Conservation (phyloP, 1,140 invertebrate genomes). For the Globodera rostochiensis region DNA sequence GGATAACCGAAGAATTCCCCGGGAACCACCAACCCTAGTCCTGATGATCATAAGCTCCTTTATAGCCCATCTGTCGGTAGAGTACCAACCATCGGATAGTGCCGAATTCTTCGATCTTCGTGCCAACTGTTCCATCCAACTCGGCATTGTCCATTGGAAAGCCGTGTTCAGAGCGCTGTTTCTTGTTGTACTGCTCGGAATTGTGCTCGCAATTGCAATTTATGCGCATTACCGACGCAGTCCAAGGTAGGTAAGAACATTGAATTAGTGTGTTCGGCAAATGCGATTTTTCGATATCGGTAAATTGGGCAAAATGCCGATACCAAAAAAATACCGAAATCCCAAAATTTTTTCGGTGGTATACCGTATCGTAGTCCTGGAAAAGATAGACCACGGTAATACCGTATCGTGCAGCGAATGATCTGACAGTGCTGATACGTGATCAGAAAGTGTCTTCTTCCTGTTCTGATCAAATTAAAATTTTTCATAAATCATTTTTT, state of each 20-base stretch:
- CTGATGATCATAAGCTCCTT: background rate
- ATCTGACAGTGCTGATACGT: background rate
- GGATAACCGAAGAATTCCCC: too few relatives aligned
- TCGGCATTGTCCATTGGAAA: constrained; percentile 11
- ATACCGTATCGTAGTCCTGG: too few relatives aligned
- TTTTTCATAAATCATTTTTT: too few relatives aligned
- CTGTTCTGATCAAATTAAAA: too few relatives aligned
- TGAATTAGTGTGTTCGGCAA: background rate
- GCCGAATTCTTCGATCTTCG: constrained; percentile 7
- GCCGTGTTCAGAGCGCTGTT: background rate
- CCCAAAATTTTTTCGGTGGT: too few relatives aligned
- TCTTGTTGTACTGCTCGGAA: background rate
- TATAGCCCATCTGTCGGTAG: background rate
- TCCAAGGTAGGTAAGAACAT: background rate
- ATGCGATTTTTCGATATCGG: too few relatives aligned
- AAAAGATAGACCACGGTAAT: too few relatives aligned
- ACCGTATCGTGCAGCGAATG: too few relatives aligned
- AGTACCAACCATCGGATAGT: background rate
- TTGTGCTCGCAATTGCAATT: background rate
- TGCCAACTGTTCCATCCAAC: constrained; percentile 5
- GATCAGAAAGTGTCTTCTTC: too few relatives aligned
- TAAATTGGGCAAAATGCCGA: too few relatives aligned
- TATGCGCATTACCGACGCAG: background rate
- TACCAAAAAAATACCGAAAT: too few relatives aligned
- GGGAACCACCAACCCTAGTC: too few relatives aligned